Base-by-base conservation (phyloP, 2,888 invertebrate species). In the Pemphredon lugubris region DNA sequence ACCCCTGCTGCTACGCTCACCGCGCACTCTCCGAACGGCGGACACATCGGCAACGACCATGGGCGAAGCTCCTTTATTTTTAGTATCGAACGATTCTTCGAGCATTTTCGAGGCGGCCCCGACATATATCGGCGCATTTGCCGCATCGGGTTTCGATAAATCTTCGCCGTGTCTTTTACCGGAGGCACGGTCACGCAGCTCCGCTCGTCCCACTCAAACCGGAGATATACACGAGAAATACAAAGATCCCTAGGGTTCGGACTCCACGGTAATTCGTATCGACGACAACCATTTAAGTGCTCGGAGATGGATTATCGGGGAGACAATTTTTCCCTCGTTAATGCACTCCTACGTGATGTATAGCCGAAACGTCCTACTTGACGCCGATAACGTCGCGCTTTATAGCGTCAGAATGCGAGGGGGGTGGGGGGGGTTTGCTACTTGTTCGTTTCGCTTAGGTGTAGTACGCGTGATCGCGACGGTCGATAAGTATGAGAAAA, bases 1-100 rank as follows among this genome's bases (percentile, higher is more conserved):
- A 83, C 83, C 83, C 83, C 83, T 81, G 83, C 83, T 83, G 83
- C 53, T 79, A 79, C 71, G 76, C 64, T 32, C 73, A 51, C 53
- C 48, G 44, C 51, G 42, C 58, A 32, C 51, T 54, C 58, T 16
- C 37, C 18, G 13, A 26, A 47, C 61, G 42, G 48, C 51, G 53
- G 61, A 53, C 44, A 54, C 55, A 59, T 21, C 53, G 21, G 13
- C 21, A 9, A 44, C 64, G 67, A 48, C 63, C 68, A 26, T n/a
- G 47, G 53, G 67, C 48, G 73, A 40, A 42, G 72, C 44, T 73
- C 68, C 71, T 81, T 81, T 81, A 81, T 81, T 81, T 81, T 81
- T 69, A 58, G 67, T 71, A 77, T 77, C 78, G 71, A 47, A 53
- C 77, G 79, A 81, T 81, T 81, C 81, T 75, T 77, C 69, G 75